Percentiles rank a stretch among this genome's conserved stretches.
Evolutionary conservation across 2,797 vertebrate species (phyloP).

Genomic region (Labroides dimidiatus): DNA sequence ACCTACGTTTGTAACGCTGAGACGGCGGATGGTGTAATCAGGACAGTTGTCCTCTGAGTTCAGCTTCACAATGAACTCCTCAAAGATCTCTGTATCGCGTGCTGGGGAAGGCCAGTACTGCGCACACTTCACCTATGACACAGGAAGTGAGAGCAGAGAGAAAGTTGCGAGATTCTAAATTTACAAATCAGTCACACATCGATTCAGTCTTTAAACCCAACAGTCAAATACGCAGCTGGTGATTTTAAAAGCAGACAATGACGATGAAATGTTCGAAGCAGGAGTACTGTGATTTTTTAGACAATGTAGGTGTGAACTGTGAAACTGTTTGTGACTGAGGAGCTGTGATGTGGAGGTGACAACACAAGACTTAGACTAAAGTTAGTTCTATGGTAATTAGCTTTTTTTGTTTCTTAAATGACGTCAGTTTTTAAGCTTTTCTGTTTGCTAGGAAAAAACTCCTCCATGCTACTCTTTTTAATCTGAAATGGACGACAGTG

Average conservation of each 20-base stretch:
- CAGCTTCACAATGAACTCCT: constrained; percentile 90
- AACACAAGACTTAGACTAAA: not conserved
- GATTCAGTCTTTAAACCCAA: not conserved
- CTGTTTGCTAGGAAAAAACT: no score
- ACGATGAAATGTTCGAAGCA: not conserved
- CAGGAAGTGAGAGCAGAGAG: constrained; percentile 14
- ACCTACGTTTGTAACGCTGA: constrained; percentile 86
- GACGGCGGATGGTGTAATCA: constrained; percentile 91
- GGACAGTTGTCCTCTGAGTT: constrained; percentile 87
- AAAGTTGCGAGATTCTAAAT: not conserved
- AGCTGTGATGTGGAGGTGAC: not conserved
- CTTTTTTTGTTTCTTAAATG: not conserved
- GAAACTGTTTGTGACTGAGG: no score
- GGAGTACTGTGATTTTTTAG: not conserved
- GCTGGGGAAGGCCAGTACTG: constrained; percentile 93
- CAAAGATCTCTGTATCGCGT: constrained; percentile 82
- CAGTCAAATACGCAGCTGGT: not conserved
- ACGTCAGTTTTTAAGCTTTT: no score
- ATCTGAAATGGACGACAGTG: no score
- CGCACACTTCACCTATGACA: constrained; percentile 90
- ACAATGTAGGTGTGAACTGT: not conserved
- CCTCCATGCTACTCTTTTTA: no score
- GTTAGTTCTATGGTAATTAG: not conserved
- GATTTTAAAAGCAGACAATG: no score
- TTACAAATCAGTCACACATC: not conserved